Base-by-base conservation (phyloP, 2,888 invertebrate genomes). In the Imbricaverruca yamaguchii region DNA sequence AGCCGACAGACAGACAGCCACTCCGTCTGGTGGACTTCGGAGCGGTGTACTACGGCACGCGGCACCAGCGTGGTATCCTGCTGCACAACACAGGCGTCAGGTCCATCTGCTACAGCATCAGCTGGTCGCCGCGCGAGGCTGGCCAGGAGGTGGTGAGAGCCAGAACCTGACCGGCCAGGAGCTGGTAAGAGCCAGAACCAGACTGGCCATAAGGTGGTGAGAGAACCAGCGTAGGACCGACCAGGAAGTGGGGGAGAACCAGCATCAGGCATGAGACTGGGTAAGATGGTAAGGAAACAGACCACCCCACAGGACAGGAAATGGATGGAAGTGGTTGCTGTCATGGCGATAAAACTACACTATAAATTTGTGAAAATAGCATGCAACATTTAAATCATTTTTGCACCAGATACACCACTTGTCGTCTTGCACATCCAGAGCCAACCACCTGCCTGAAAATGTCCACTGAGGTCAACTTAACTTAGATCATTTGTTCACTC, bases 1-100 rank as follows among this genome's bases (percentile, higher is more conserved):
- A 74, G 74, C 74, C 74, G 53, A 10, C 74, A 8, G 21, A 18
- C 18, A 39, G 25, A 18, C 53, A 53, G 74, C 67, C 67, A 13
- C 53, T 88, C 80, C 87, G 87, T 9, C 84, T 89, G 39, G 84
- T 89, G 1, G 86, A 88, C 83, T 89, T 89, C 83, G 86, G 87
- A 0, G 85, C 85, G 57, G 87, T 87, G 0, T 88, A 87, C 83
- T 85, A 86, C 56, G 88, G 88, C 4, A 86, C 87, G 0, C 83
- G 83, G n/a, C 85, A 85, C 57, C 86, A 85, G 56, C 86, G 86
- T 82, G 86, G 87, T 13, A 83, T 89, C 9, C 84, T 88, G 4
- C 84, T 89, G 2, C 85, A 86, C 83, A 89, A 89, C 84, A 82
- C 85, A 25, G 89, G 89, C 59, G 87, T 89, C 0, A 85, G 85